Conservation (phyloP, 1,140 invertebrate genomes). For the Drosophila sp. region DNA sequence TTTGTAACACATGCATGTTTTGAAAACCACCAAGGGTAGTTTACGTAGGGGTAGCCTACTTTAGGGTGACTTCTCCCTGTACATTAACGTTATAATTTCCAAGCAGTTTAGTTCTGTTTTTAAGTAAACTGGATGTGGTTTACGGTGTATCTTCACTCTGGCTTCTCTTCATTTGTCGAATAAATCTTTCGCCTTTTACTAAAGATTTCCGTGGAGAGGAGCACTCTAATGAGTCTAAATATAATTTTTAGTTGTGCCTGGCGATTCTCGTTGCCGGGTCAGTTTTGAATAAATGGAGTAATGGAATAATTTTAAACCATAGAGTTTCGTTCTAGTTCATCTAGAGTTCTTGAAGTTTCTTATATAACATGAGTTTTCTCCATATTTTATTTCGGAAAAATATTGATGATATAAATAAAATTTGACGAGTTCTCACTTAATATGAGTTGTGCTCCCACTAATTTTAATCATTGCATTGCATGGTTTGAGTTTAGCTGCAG, state of each 20-base stretch:
- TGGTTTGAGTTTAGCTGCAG: no score
- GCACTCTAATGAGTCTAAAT: constrained; percentile 59
- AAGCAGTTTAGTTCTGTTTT: constrained; percentile 11
- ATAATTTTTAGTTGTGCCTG: constrained; percentile 47
- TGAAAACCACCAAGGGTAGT: background rate
- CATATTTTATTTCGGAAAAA: no score
- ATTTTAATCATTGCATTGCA: no score
- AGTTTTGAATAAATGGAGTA: constrained; percentile 18
- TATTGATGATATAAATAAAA: no score
- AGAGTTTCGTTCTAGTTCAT: no score
- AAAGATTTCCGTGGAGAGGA: constrained; percentile 84
- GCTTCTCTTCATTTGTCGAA: constrained; percentile 74
- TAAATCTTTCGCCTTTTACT: constrained; percentile 86
- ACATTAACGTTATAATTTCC: constrained; percentile 28
- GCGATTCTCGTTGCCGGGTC: constrained; percentile 38
- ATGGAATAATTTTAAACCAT: no score
- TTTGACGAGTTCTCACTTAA: no score
- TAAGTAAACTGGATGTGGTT: background rate
- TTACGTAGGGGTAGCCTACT: constrained; percentile 6
- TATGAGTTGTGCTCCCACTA: no score
- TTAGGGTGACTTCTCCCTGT: background rate
- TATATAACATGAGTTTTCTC: no score
- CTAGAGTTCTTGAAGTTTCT: no score
- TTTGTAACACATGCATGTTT: background rate
- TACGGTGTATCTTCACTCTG: background rate